A percentile compares a stretch with the other conserved stretches of the same genome.
phyloP scores from a whole-genome alignment of 2,888 invertebrate genomes.

The Chloroclystis v-ata region DNA sequence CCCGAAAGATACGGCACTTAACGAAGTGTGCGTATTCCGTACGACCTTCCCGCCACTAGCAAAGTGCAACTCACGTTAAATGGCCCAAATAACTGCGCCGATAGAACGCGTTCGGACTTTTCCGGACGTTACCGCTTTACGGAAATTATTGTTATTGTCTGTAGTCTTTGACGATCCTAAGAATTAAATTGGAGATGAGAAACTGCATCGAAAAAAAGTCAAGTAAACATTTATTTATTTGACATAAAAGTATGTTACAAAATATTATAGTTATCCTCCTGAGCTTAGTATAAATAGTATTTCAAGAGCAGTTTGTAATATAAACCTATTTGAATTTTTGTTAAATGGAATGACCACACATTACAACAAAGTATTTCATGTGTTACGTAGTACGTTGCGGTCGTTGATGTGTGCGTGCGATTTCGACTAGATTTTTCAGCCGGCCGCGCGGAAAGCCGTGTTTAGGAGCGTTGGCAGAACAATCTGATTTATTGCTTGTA shows the following conservation, averaged over 20 bases:
- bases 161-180: slow-evolving; percentile 14
- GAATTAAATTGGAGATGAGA: background rate
- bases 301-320: too few relatives aligned
- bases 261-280: too few relatives aligned
- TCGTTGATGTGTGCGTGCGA: slow-evolving; percentile 10
- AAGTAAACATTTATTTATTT: too few relatives aligned
- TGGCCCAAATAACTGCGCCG: slow-evolving; percentile 68
- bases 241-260: too few relatives aligned
- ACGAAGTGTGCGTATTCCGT: too few relatives aligned
- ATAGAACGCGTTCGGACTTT: slow-evolving; percentile 60
- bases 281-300: too few relatives aligned
- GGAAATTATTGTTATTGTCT: slow-evolving; percentile 63
- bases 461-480: slow-evolving; percentile 26
- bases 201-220: too few relatives aligned
- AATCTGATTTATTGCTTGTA: background rate
- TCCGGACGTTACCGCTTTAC: slow-evolving; percentile 60
- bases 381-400: background rate
- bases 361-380: too few relatives aligned
- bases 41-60: background rate
- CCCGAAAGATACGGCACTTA: too few relatives aligned
- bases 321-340: too few relatives aligned
- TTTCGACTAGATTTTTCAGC: slow-evolving; percentile 37
- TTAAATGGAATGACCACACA: too few relatives aligned
- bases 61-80: slow-evolving; percentile 66
- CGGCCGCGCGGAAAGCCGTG: slow-evolving; percentile 34